These are phyloP conservation scores for Leucozona laternaria DNA, from an alignment of 2,888 invertebrate species.

Conservation along the genomic window DNA sequence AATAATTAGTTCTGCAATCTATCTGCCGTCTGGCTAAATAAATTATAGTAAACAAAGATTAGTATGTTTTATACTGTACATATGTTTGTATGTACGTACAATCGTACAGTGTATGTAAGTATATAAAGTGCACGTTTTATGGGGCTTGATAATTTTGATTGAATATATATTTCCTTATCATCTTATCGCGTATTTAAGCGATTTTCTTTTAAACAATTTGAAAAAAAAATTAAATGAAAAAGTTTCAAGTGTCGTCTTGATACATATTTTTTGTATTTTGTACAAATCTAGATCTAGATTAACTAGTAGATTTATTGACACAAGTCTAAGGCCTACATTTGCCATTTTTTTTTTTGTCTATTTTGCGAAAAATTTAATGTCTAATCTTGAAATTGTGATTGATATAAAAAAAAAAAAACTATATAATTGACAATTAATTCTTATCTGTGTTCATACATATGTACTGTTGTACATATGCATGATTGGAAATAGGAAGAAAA, in stretches of 20 bases:
- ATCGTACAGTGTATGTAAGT: background rate
- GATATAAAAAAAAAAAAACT: no score
- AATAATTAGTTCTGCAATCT: constrained; percentile 23
- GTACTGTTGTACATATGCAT: no score
- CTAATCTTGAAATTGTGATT: no score
- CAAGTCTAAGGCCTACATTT: no score
- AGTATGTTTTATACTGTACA: background rate
- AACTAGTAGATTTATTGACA: background rate
- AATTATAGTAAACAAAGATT: constrained; percentile 19
- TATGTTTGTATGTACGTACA: background rate
- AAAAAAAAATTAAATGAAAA: background rate
- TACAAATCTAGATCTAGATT: background rate
- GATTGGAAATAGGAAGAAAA: no score
- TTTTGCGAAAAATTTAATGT: no score
- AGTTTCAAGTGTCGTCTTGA: background rate
- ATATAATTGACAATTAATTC: no score
- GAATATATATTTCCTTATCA: constrained; percentile 1
- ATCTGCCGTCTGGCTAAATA: constrained; percentile 10
- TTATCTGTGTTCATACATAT: no score
- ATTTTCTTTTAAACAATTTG: background rate
- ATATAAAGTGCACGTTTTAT: constrained; percentile 7
- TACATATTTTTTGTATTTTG: background rate
- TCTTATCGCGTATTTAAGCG: background rate
- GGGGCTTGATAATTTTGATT: constrained; percentile 1
- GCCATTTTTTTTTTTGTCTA: no score